These are phyloP conservation scores for Chinchilla lanigera DNA, from an alignment of 2,113 vertebrate species.

Conservation along the genomic window DNA sequence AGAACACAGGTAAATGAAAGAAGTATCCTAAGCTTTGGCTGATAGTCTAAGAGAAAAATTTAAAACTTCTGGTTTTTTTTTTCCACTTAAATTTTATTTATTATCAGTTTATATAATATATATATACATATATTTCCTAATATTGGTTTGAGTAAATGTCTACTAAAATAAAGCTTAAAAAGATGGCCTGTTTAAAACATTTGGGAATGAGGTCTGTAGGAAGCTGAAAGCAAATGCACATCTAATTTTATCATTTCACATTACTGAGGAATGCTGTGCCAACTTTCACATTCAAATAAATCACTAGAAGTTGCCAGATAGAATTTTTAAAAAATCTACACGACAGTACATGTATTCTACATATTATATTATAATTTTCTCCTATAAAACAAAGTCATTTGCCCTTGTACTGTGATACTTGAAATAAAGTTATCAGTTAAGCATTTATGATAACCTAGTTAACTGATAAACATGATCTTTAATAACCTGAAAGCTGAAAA, in stretches of 20 bases:
- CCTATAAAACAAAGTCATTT: slow-evolving; percentile 80
- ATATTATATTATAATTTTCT: slow-evolving; percentile 81
- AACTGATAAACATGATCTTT: slow-evolving; percentile 11
- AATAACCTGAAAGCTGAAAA: neutral
- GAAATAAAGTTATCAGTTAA: slow-evolving; percentile 43
- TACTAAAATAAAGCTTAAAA: slow-evolving; percentile 68
- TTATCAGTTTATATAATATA: slow-evolving; percentile 29
- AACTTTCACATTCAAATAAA: slow-evolving; percentile 81
- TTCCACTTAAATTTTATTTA: slow-evolving; percentile 12
- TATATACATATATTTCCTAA: slow-evolving; percentile 49
- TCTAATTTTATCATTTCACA: slow-evolving; percentile 49
- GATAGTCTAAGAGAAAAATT: neutral
- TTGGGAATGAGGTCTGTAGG: neutral
- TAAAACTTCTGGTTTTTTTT: neutral
- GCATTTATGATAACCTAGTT: neutral
- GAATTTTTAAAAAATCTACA: slow-evolving; percentile 69
- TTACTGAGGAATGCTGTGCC: slow-evolving; percentile 57
- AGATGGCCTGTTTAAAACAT: slow-evolving; percentile 57
- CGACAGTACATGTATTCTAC: slow-evolving; percentile 80
- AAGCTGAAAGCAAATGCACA: slow-evolving; percentile 52
- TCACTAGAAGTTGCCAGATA: slow-evolving; percentile 75
- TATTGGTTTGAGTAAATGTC: slow-evolving; percentile 16
- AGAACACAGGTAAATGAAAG: slow-evolving; percentile 40
- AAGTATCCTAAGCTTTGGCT: neutral
- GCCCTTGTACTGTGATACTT: slow-evolving; percentile 73